These are phyloP conservation scores for Tor tambroides DNA, from an alignment of 2,113 vertebrate species.

Conservation along the genomic window DNA sequence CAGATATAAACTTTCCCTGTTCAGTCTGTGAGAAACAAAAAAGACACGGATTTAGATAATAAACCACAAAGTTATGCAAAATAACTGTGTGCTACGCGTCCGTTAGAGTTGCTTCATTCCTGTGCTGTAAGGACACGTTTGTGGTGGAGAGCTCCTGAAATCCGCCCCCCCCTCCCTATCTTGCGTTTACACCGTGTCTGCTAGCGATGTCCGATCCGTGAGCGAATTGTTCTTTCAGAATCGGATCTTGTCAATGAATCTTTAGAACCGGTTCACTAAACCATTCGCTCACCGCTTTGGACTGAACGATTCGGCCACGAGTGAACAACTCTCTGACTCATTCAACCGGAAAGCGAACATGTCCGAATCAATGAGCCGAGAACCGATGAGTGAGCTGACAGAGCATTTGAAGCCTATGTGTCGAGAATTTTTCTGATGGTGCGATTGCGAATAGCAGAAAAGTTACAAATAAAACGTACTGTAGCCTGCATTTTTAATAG, in stretches of 20 bases:
- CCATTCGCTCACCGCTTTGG: background rate
- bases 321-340: background rate
- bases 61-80: background rate
- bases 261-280: background rate
- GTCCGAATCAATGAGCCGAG: background rate
- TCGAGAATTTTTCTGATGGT: background rate
- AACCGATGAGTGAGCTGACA: background rate
- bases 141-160: constrained; percentile 29
- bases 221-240: background rate
- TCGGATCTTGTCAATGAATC: background rate
- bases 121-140: background rate
- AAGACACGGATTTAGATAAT: background rate
- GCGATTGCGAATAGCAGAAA: background rate
- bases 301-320: background rate
- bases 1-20: constrained; percentile 37
- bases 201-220: constrained; percentile 1
- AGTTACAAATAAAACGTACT: background rate
- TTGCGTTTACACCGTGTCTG: constrained; percentile 5
- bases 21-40: background rate
- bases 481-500: background rate
- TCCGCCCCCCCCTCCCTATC: background rate
- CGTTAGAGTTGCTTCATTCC: constrained; percentile 15
- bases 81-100: background rate
- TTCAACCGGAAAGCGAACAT: background rate
- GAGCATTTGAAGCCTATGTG: background rate